phyloP scores from a whole-genome alignment of 2,113 vertebrate genomes.

The Patagioenas fasciata region DNA sequence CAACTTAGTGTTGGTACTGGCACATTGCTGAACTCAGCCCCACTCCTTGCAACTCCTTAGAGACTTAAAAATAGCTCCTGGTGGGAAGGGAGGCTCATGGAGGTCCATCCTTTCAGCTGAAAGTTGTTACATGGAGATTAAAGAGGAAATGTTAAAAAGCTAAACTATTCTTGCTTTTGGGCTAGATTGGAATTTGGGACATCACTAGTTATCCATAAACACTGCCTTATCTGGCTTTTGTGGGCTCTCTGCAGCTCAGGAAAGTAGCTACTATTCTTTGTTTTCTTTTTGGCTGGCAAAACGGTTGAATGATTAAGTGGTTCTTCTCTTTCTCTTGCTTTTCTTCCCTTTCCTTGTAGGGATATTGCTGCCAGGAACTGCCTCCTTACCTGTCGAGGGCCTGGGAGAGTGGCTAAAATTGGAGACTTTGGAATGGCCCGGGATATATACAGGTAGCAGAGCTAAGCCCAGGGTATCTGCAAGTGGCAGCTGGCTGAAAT shows the following conservation, averaged over 20 bases:
- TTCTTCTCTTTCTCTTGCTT: constrained; percentile 4
- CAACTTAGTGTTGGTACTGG: background rate
- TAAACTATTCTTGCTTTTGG: background rate
- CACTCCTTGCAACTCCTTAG: background rate
- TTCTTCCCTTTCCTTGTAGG: constrained; percentile 69
- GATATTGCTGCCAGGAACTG: constrained; percentile 98
- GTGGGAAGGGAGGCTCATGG: background rate
- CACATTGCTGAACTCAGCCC: background rate
- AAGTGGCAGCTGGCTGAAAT: background rate
- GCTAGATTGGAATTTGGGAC: background rate
- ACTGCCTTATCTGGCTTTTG: background rate
- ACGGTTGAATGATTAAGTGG: background rate
- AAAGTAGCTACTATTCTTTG: background rate
- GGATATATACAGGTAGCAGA: constrained; percentile 93
- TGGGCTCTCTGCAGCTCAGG: background rate
- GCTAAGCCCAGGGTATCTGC: background rate
- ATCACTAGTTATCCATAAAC: background rate
- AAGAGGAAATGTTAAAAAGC: background rate
- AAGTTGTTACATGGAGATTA: background rate
- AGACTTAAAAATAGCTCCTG: background rate
- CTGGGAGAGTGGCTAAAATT: constrained; percentile 93
- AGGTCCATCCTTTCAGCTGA: background rate
- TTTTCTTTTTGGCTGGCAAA: background rate
- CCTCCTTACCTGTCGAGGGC: constrained; percentile 92
- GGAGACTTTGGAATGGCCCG: constrained; percentile 99